phyloP scores from a whole-genome alignment of 2,797 vertebrate genomes.

The Poeciliopsis infans region DNA sequence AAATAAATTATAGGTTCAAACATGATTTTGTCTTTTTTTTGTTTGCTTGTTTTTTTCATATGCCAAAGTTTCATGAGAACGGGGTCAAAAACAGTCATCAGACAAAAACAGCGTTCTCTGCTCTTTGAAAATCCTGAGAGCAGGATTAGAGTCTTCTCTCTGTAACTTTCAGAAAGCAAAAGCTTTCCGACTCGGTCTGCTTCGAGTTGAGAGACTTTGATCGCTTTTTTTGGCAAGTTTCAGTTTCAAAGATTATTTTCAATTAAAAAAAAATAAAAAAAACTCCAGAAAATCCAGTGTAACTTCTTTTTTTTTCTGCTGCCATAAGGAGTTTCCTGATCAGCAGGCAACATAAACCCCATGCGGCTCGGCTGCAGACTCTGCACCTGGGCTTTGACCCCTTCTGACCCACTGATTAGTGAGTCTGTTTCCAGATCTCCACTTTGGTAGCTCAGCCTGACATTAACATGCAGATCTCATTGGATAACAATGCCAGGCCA shows the following conservation, averaged over 20 bases:
- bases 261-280: not conserved
- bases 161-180: slow-evolving; percentile 5
- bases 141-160: not conserved
- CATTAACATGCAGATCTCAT: slow-evolving; percentile 76
- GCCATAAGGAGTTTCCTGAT: slow-evolving; percentile 49
- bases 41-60: not conserved
- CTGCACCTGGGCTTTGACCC: slow-evolving; percentile 70
- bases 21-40: not conserved
- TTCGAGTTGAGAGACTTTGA: not conserved
- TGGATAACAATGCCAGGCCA: slow-evolving; percentile 75
- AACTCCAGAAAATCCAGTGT: not conserved
- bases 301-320: slow-evolving; percentile 25
- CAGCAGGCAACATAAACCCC: slow-evolving; percentile 40
- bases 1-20: not conserved
- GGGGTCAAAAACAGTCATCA: not conserved
- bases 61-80: not conserved
- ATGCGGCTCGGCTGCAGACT: slow-evolving; percentile 33
- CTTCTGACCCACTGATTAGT: slow-evolving; percentile 64
- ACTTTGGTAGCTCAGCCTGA: slow-evolving; percentile 65
- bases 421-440: slow-evolving; percentile 64
- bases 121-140: not conserved
- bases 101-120: not conserved
- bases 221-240: slow-evolving; percentile 15
- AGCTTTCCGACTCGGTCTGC: not conserved
- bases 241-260: not conserved